A percentile compares a stretch with the other conserved stretches of the same genome.
These are phyloP conservation scores for Malacosoma neustria DNA, from an alignment of 2,888 invertebrate genomes.

Conservation along the genomic window DNA sequence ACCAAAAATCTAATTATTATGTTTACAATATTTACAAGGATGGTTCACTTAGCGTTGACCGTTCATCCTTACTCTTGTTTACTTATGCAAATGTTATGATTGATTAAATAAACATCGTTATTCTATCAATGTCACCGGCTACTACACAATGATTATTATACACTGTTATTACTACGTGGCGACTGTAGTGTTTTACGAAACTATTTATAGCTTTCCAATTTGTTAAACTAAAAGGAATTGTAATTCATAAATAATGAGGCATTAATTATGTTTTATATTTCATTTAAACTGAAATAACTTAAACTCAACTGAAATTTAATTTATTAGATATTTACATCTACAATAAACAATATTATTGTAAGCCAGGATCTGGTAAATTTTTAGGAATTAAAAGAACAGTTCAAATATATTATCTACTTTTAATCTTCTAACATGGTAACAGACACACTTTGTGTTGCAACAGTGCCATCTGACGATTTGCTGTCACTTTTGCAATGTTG, in stretches of 20 bases:
- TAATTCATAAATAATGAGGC: too few relatives aligned
- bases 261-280: too few relatives aligned
- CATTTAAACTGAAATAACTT: too few relatives aligned
- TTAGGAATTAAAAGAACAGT: too few relatives aligned
- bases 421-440: too few relatives aligned
- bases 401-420: too few relatives aligned
- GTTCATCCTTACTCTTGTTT: slow-evolving; percentile 10
- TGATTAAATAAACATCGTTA: slow-evolving; percentile 12
- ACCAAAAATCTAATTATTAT: neutral
- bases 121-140: slow-evolving; percentile 18
- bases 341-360: neutral
- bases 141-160: neutral
- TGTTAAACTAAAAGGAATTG: too few relatives aligned
- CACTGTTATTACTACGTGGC: neutral
- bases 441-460: too few relatives aligned
- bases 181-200: too few relatives aligned
- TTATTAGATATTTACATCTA: slow-evolving; percentile 7
- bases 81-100: slow-evolving; percentile 8
- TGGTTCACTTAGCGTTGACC: slow-evolving; percentile 1
- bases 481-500: too few relatives aligned
- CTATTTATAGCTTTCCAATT: too few relatives aligned
- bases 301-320: slow-evolving; percentile 17
- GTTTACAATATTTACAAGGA: slow-evolving; percentile 6
- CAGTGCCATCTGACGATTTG: too few relatives aligned
- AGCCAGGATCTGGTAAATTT: neutral